Conservation (phyloP, 1,140 invertebrate species). For the Fopius arisanus region DNA sequence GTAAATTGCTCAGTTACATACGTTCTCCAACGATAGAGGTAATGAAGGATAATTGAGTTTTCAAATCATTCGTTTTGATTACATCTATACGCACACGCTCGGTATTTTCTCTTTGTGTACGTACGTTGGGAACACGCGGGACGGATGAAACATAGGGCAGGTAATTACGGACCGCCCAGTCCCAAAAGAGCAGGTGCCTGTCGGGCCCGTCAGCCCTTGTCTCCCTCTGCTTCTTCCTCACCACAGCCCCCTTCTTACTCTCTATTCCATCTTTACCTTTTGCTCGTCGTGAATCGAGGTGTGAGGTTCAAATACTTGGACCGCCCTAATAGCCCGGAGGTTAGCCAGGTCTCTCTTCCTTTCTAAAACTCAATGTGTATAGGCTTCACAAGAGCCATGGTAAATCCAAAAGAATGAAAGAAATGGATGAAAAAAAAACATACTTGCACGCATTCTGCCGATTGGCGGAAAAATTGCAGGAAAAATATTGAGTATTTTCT, state of each 20-base stretch:
- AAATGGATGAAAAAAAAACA: not conserved
- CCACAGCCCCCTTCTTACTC: not conserved
- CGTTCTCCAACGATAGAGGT: conserved; percentile 43
- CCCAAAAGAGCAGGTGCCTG: conserved; percentile 62
- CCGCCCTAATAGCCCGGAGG: conserved; percentile 61
- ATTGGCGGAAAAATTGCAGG: not conserved
- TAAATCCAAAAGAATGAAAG: not conserved
- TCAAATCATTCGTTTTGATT: conserved; percentile 64
- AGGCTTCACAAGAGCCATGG: not conserved
- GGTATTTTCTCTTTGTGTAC: not conserved
- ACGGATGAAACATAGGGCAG: conserved; percentile 54
- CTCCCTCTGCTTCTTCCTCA: not conserved
- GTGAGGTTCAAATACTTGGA: conserved; percentile 63
- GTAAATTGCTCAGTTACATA: not conserved
- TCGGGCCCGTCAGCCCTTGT: conserved; percentile 42
- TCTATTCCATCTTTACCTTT: not conserved
- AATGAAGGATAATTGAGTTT: conserved; percentile 63
- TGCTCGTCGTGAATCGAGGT: conserved; percentile 50
- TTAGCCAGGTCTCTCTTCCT: conserved; percentile 52
- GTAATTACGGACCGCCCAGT: conserved; percentile 63
- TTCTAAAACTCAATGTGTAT: conserved; percentile 2
- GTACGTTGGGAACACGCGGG: conserved; percentile 21
- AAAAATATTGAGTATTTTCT: too few relatives aligned
- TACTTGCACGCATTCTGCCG: not conserved
- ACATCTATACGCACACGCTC: conserved; percentile 48